phyloP scores from a whole-genome alignment of 2,888 invertebrate species.

The Heliconius aoede region DNA sequence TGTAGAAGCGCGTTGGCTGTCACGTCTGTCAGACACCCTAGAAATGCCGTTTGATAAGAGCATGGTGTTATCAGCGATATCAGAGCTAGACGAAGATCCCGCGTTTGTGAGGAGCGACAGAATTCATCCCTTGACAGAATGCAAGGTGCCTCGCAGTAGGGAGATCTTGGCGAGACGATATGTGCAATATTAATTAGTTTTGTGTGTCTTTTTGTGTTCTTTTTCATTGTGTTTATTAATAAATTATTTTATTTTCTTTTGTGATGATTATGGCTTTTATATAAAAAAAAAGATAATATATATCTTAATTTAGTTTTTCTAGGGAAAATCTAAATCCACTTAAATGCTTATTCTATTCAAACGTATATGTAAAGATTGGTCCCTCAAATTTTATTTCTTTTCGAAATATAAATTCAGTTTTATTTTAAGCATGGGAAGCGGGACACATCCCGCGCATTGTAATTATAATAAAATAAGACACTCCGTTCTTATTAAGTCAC shows the following conservation, averaged over 20 bases:
- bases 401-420: no score
- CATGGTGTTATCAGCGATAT: slow-evolving; percentile 55
- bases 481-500: no score
- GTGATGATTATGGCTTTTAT: neutral
- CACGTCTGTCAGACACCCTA: slow-evolving; percentile 61
- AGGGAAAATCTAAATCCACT: no score
- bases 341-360: no score
- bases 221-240: neutral
- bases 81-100: slow-evolving; percentile 59
- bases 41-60: slow-evolving; percentile 59
- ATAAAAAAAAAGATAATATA: no score
- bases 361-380: no score
- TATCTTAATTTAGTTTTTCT: no score
- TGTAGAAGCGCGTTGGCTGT: slow-evolving; percentile 74
- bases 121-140: slow-evolving; percentile 67
- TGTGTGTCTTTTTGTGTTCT: neutral
- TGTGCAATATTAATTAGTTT: slow-evolving; percentile 48
- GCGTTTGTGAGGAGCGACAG: slow-evolving; percentile 72
- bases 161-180: slow-evolving; percentile 65
- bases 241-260: neutral
- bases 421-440: no score
- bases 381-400: no score
- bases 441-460: no score
- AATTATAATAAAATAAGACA: no score
- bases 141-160: slow-evolving; percentile 67